Evolutionary conservation across 2,113 vertebrate genomes (phyloP).

Genomic region (Thamnophis sirtalis): DNA sequence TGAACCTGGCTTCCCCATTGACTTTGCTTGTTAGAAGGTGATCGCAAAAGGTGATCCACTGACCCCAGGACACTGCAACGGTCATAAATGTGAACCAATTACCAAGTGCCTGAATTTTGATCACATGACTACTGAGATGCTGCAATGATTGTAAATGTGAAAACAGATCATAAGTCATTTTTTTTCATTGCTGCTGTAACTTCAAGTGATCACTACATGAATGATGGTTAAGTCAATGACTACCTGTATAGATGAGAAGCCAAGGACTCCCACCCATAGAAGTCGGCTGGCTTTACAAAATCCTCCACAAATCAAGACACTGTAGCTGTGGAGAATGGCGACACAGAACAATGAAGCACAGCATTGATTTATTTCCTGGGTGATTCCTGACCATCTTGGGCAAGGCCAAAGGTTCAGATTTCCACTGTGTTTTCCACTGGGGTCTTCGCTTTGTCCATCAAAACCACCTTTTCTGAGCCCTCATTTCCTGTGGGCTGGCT

Average conservation of each 20-base stretch:
- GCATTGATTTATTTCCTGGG: not conserved
- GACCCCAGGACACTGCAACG: not conserved
- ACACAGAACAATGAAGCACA: not conserved
- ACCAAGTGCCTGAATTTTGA: not conserved
- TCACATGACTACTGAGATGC: not conserved
- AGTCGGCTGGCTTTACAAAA: not conserved
- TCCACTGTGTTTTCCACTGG: not conserved
- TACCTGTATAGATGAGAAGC: not conserved
- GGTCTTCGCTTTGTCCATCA: not conserved
- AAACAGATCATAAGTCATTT: not conserved
- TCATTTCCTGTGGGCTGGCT: not conserved
- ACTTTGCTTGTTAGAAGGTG: not conserved
- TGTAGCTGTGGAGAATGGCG: not conserved
- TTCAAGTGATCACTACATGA: not conserved
- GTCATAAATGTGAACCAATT: not conserved
- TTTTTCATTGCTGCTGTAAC: not conserved
- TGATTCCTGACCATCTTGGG: conserved; percentile 3
- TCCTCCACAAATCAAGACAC: not conserved
- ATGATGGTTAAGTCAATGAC: not conserved
- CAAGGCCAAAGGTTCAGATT: not conserved
- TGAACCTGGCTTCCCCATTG: not conserved
- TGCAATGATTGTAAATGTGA: not conserved
- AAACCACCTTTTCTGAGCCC: not conserved
- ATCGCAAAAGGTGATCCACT: not conserved
- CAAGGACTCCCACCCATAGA: too few relatives aligned